Evolutionary conservation across 2,797 vertebrate genomes (phyloP).

Genomic region (Agapornis canus): DNA sequence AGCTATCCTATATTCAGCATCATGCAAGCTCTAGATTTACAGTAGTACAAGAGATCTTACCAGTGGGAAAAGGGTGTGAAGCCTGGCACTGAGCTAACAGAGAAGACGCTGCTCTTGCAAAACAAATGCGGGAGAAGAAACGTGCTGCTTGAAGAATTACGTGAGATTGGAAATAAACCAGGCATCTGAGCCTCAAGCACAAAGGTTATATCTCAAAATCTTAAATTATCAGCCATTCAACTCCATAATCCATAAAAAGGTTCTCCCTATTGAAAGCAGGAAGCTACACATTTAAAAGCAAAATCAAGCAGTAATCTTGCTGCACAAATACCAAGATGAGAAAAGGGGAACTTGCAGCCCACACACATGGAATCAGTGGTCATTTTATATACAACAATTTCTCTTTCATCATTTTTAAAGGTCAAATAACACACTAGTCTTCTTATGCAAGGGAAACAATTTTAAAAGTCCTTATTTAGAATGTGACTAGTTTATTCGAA

Average conservation of each 20-base stretch:
- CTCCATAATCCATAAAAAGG: background rate
- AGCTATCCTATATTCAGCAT: background rate
- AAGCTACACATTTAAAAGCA: background rate
- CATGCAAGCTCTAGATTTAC: background rate
- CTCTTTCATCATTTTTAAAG: background rate
- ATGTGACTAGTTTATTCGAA: background rate
- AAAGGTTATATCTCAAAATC: background rate
- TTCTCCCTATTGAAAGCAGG: background rate
- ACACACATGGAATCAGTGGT: background rate
- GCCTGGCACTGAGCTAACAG: background rate
- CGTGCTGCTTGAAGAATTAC: background rate
- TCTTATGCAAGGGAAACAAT: rapidly evolving
- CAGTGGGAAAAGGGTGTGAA: background rate
- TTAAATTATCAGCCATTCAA: background rate
- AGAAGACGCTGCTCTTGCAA: background rate
- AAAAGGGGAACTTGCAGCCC: background rate
- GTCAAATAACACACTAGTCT: background rate
- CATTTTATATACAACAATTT: background rate
- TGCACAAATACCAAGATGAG: background rate
- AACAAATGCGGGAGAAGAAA: background rate
- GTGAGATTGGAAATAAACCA: background rate
- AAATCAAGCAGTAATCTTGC: background rate
- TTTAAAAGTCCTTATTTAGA: background rate
- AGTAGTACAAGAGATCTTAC: background rate
- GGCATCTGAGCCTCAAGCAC: background rate